Conservation (phyloP, 2,797 vertebrate species). For the Silurus aristotelis region DNA sequence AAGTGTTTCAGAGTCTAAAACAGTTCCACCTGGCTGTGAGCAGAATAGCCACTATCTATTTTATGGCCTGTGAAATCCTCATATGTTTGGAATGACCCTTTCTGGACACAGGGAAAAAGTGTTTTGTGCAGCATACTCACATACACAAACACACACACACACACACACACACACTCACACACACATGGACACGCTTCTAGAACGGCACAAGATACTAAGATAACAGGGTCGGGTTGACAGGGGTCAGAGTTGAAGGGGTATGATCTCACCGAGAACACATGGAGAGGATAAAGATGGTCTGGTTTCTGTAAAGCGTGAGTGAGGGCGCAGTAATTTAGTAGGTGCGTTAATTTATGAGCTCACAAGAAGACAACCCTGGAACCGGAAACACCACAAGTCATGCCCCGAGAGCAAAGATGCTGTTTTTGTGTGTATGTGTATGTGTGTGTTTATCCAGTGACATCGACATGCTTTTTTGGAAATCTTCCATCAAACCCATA, state of each 20-base stretch:
- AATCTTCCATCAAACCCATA: conserved; percentile 16
- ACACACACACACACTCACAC: not conserved
- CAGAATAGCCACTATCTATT: conserved; percentile 37
- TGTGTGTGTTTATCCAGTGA: conserved; percentile 14
- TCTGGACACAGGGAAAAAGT: conserved; percentile 34
- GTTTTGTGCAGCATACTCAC: conserved; percentile 7
- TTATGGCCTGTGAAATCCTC: conserved; percentile 56
- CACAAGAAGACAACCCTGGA: conserved; percentile 34
- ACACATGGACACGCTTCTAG: conserved; percentile 1
- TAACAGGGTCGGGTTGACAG: conserved; percentile 67
- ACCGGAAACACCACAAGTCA: conserved; percentile 26
- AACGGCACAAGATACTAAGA: conserved; percentile 60
- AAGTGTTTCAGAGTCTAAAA: not conserved
- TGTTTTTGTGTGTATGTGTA: not conserved
- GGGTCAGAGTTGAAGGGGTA: conserved; percentile 61
- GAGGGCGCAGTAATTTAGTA: conserved; percentile 50
- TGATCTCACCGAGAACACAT: conserved; percentile 74
- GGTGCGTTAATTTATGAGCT: conserved; percentile 49
- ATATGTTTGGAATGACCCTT: conserved; percentile 42
- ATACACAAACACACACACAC: not conserved
- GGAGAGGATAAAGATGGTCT: conserved; percentile 76
- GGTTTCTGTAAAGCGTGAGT: conserved; percentile 74
- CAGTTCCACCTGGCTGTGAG: conserved; percentile 41
- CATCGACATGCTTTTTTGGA: conserved; percentile 10
- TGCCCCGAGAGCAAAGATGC: conserved; percentile 13